Base-by-base conservation (phyloP, 2,888 invertebrate species). In the Lordiphosa fenestrarum region DNA sequence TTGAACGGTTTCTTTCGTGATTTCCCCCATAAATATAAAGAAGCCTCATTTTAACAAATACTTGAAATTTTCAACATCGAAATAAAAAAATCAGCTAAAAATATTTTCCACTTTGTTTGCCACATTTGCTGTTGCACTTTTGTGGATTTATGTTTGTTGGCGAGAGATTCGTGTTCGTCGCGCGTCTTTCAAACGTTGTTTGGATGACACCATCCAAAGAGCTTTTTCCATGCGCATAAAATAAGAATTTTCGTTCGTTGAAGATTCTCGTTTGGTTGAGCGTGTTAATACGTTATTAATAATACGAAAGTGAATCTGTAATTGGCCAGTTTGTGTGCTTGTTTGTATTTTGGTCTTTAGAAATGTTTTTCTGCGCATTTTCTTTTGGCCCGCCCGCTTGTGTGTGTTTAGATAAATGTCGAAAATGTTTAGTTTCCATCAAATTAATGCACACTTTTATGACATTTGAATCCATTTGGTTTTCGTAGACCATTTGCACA, bases 261-360 rank as follows among this genome's bases (percentile, higher is more conserved):
- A 37, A 48, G 56, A 53, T 63, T 60, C 50, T 60, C 50, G 63
- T 61, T 60, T 62, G 49, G 54, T 38, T 38, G 54, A 74, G 68
- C 84, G 85, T 84, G 80, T 58, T 84, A 74, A 80, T 82, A 69
- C 53, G 72, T 71, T 78, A 84, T 80, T 84, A 80, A 80, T 80
- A 80, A 75, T 65, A 64, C 47, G 15, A 13, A 47, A 47, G 51
- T 13, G 42, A 36, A 44, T 35, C 21, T 10, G 30, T 9, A 35
- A 4, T 21, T 25, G 25, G 19, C 15, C 12, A 49, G 9, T 38
- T 25, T 9, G 7, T 38, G 9, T 10, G 25, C 35, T n/a, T 35
- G 9, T 54, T 56, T 48, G 58, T 66, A 53, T 57, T 64, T 66
- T 57, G 51, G 48, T 50, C 50, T 66, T 63, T 47, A 33, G 35